Conservation (phyloP, 2,888 invertebrate species). For the Corbicula japonica region DNA sequence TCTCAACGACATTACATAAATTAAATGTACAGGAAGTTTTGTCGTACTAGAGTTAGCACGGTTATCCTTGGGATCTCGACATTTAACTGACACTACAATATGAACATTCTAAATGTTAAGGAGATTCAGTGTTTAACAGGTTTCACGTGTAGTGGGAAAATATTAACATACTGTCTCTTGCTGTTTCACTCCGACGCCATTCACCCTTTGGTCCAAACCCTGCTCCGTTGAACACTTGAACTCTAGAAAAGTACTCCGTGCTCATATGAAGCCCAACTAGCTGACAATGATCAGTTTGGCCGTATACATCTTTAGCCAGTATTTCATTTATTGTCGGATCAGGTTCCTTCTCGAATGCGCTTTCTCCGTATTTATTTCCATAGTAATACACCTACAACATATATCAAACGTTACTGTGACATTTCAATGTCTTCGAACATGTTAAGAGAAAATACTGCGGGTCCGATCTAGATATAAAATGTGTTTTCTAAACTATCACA, state of each 20-base stretch:
- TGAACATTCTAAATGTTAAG: too few species aligned
- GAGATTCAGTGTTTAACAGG: too few species aligned
- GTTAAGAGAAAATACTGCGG: not conserved
- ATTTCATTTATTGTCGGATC: conserved; percentile 37
- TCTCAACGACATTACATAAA: too few species aligned
- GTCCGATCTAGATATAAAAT: not conserved
- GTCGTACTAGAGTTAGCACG: too few species aligned
- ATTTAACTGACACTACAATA: too few species aligned
- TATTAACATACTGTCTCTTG: conserved; percentile 41
- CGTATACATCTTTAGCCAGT: conserved; percentile 50
- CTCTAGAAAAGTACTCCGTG: conserved; percentile 50
- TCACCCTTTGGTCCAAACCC: conserved; percentile 64
- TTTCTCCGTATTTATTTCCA: conserved; percentile 33
- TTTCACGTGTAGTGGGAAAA: too few species aligned
- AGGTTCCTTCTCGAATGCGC: conserved; percentile 40
- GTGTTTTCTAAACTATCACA: not conserved
- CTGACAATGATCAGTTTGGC: conserved; percentile 46
- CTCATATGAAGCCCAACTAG: conserved; percentile 44
- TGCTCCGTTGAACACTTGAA: conserved; percentile 57
- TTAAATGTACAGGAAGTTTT: too few species aligned
- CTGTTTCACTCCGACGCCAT: conserved; percentile 55
- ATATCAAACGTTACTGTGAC: not conserved
- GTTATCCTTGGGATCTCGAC: too few species aligned
- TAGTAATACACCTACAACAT: conserved; percentile 53
- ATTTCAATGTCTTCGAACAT: not conserved